phyloP scores from a whole-genome alignment of 2,797 vertebrate species.

The Sibirionetta formosa region DNA sequence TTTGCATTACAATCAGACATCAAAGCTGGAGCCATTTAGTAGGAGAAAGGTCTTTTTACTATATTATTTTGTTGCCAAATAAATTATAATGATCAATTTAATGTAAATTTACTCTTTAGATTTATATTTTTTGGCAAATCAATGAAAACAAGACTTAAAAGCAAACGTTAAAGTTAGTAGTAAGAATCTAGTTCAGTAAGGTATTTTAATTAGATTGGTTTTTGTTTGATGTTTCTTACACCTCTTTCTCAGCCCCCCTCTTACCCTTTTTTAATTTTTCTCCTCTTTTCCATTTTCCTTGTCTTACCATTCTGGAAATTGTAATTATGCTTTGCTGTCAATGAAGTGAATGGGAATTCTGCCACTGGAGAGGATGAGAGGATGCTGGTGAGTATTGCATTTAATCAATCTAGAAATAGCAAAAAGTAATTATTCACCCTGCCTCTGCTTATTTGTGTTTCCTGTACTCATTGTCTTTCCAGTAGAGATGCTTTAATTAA shows the following conservation, averaged over 20 bases:
- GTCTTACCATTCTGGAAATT: constrained; percentile 31
- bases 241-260: not conserved
- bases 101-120: constrained; percentile 33
- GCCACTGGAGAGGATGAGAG: not conserved
- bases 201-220: constrained; percentile 23
- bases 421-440: constrained; percentile 43
- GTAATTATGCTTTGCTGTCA: not conserved
- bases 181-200: not conserved
- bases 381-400: not conserved
- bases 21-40: constrained; percentile 30
- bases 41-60: constrained; percentile 23
- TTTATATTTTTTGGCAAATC: not conserved
- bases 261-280: not conserved
- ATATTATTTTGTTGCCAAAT: constrained; percentile 33
- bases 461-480: constrained; percentile 38
- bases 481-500: constrained; percentile 14
- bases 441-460: constrained; percentile 45
- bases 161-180: constrained; percentile 5
- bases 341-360: constrained; percentile 8
- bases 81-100: constrained; percentile 60
- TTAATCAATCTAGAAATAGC: constrained; percentile 52
- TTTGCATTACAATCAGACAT: constrained; percentile 65
- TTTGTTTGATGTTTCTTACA: constrained; percentile 21
- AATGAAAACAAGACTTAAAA: constrained; percentile 29
- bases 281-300: not conserved